Conservation (phyloP, 2,888 invertebrate species). For the Metalampra italica region DNA sequence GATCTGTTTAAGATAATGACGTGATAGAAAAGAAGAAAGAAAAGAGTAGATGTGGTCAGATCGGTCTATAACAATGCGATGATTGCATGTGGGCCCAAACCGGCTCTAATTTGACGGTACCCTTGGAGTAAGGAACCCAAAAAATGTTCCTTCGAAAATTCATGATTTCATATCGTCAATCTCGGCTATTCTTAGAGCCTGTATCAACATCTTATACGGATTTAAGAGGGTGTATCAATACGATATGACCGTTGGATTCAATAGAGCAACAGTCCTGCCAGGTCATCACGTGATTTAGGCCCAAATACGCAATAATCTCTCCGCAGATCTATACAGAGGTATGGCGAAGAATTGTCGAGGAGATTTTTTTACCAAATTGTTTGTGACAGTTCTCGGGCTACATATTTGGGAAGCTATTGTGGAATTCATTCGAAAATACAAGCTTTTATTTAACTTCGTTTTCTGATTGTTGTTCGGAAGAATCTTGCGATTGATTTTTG, state of each 20-base stretch:
- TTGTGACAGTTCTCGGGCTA: constrained; percentile 21
- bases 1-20: too few relatives aligned
- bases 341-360: background rate
- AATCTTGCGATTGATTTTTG: too few relatives aligned
- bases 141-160: background rate
- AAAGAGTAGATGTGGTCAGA: too few relatives aligned
- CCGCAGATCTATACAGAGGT: constrained; percentile 10
- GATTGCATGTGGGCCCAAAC: too few relatives aligned
- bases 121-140: background rate
- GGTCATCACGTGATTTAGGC: background rate
- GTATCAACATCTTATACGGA: constrained; percentile 7
- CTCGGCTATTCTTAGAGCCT: constrained; percentile 12
- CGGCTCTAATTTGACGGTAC: too few relatives aligned
- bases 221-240: constrained; percentile 22
- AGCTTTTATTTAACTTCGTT: background rate
- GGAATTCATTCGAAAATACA: background rate
- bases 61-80: too few relatives aligned
- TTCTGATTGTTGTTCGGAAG: too few relatives aligned
- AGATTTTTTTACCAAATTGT: constrained; percentile 10
- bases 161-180: background rate
- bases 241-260: constrained; percentile 17
- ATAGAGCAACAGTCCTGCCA: constrained; percentile 14
- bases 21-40: too few relatives aligned
- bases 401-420: background rate
- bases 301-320: constrained; percentile 15